Evolutionary conservation across 53 echinoderm and acorn worm species (phyloP), one percentile per base, ranked within the genome.

Genomic region (Paracentrotus lividus): DNA sequence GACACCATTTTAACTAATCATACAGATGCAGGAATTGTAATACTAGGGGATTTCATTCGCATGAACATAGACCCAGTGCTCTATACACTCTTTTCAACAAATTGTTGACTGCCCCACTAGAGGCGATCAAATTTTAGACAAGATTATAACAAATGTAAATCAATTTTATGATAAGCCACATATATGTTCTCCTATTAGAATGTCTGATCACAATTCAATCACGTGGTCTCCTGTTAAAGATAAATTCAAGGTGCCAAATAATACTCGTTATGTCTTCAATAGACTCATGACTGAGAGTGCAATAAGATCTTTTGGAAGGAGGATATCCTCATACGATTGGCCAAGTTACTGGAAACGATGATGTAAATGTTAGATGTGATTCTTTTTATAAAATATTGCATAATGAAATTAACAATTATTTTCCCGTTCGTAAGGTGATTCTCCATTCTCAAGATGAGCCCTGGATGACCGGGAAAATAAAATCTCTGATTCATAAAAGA

Each of bases 1-100:
- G 81, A 92, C 55, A 12, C 51, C 18, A 49, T 92, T 33, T 53
- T 53, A 78, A 55, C 84, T 29, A 40, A 59, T 60, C 61, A 85
- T 34, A 77, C 13, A 10, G 33, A 66, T 32, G 66, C 66, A 66
- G 66, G 33, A 10, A 8, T 33, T 32, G 66, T 66, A 33, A 33
- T 66, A 32, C 9, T 66, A 1, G 66, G 66, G 9, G 68, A 68
- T 68, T 68, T 68, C 15, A 68, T 14, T 36, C 68, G 26, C 8
- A 68, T 68, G 68, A 68, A 68, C 16, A 32, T 68, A 34, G 68
- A 68, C 12, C 33, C 12, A 34, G 33, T 68, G 5, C 32, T 68
- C 34, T 26, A 9, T 9, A 68, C 33, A 68, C 36, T 13, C 68
- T 23, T 68, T 68, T 32, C 68, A 36, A 0, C 68, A 68, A 68